A percentile compares a stretch with the other conserved stretches of the same genome.
Conservation (phyloP, 2,888 invertebrate genomes). For the Barypeithes pellucidus region DNA sequence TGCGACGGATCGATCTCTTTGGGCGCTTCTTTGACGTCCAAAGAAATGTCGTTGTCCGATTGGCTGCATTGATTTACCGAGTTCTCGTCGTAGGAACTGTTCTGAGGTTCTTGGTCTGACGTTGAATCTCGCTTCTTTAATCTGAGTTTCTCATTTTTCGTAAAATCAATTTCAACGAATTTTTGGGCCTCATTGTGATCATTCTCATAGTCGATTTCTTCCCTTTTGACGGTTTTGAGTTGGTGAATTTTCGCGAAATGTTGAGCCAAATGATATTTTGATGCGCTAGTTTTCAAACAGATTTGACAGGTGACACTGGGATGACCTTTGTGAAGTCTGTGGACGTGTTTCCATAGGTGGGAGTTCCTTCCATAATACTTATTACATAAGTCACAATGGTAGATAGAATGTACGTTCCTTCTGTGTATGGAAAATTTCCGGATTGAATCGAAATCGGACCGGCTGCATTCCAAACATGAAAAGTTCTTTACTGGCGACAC, state of each 20-base stretch:
- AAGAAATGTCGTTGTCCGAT: slow-evolving; percentile 53
- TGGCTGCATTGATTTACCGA: slow-evolving; percentile 17
- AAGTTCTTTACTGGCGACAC: slow-evolving; percentile 57
- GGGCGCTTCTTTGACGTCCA: slow-evolving; percentile 57
- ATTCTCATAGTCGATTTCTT: slow-evolving; percentile 33
- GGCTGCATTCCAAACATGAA: slow-evolving; percentile 62
- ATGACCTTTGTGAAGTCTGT: slow-evolving; percentile 74
- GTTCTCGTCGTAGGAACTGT: slow-evolving; percentile 24
- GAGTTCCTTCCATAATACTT: slow-evolving; percentile 77
- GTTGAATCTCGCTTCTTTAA: too few relatives aligned
- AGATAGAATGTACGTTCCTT: slow-evolving; percentile 72
- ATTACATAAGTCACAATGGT: slow-evolving; percentile 76
- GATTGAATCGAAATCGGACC: slow-evolving; percentile 68
- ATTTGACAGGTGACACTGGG: slow-evolving; percentile 75
- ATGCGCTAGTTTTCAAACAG: slow-evolving; percentile 75
- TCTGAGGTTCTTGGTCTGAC: slow-evolving; percentile 20
- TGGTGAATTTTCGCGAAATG: slow-evolving; percentile 74
- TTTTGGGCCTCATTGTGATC: background rate
- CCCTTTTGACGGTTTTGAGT: slow-evolving; percentile 56
- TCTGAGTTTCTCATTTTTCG: slow-evolving; percentile 17
- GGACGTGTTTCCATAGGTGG: slow-evolving; percentile 77
- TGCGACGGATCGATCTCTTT: slow-evolving; percentile 69
- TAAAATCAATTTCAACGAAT: background rate
- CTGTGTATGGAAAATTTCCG: slow-evolving; percentile 74
- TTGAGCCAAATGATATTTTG: slow-evolving; percentile 74